Evolutionary conservation across 64 coral and sea anemone genomes (phyloP).

Genomic region (Platygyra sinensis): DNA sequence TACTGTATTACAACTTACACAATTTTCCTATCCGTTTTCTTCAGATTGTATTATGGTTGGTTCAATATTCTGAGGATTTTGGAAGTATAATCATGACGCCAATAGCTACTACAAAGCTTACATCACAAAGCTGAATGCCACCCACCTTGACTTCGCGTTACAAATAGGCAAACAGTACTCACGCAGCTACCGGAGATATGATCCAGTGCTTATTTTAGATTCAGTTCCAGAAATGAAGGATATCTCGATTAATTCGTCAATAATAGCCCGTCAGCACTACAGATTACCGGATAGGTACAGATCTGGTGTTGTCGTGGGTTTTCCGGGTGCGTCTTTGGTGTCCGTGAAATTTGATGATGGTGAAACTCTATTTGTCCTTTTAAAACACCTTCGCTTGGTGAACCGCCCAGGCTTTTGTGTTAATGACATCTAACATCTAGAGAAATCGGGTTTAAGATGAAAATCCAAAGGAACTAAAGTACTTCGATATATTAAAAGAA

Average conservation of each 20-base stretch:
- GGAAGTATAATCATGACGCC: neutral
- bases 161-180: neutral
- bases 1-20: no score
- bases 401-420: neutral
- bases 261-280: neutral
- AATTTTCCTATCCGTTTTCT: neutral
- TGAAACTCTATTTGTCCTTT: neutral
- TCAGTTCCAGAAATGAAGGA: neutral
- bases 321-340: neutral
- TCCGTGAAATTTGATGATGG: constrained; percentile 1
- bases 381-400: neutral
- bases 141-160: neutral
- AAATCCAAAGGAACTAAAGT: no score
- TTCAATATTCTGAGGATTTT: constrained; percentile 11
- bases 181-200: neutral
- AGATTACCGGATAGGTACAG: neutral
- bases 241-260: neutral
- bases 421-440: neutral
- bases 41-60: constrained; percentile 35
- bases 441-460: no score
- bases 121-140: neutral
- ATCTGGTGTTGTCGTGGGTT: neutral
- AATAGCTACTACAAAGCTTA: neutral
- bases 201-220: constrained; percentile 22
- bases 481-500: no score